Conservation (phyloP, 2,113 vertebrate genomes). For the Actinemys pallida region DNA sequence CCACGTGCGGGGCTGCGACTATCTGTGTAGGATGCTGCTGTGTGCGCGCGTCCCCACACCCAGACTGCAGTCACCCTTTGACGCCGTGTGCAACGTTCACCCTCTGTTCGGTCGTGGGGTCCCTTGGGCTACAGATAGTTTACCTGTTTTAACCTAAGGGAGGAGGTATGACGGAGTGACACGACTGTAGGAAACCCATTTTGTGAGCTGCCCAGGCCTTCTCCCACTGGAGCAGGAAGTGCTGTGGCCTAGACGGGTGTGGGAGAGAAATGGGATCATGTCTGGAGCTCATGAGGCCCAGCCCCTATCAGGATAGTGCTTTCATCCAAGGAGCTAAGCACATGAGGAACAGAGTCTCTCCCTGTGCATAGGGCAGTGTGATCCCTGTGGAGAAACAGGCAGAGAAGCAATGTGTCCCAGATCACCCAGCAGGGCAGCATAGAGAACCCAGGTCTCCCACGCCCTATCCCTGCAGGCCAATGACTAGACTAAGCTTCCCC, state of each 20-base stretch:
- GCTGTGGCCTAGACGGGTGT: background rate
- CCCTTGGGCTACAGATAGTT: too few species aligned
- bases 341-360: background rate
- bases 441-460: background rate
- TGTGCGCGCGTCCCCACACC: too few species aligned
- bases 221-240: background rate
- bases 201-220: background rate
- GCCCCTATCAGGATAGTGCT: background rate
- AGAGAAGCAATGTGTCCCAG: background rate
- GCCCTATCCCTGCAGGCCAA: background rate
- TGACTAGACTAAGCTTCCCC: background rate
- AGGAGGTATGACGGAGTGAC: background rate
- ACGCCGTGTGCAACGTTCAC: too few species aligned
- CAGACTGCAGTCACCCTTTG: background rate
- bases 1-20: background rate
- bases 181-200: background rate
- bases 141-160: too few species aligned
- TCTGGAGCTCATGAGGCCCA: background rate
- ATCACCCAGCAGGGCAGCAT: background rate
- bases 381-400: background rate
- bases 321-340: background rate
- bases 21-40: too few species aligned
- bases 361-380: background rate
- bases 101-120: background rate
- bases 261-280: background rate